These are phyloP conservation scores for Synergus umbraculus DNA, from an alignment of 2,888 invertebrate genomes.

Conservation along the genomic window DNA sequence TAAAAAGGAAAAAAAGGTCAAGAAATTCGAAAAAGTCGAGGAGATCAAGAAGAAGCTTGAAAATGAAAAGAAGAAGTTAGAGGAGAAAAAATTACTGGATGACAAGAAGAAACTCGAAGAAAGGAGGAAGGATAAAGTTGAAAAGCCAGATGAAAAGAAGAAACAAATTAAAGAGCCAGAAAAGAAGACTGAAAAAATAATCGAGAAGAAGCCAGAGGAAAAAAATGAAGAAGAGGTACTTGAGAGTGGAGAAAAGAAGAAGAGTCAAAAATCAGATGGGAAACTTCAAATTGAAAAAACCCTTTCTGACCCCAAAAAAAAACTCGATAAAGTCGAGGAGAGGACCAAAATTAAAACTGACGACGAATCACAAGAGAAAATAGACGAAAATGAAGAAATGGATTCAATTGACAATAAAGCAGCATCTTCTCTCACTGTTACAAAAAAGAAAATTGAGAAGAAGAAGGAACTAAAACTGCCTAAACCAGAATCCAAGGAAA, in stretches of 20 bases:
- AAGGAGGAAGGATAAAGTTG: conserved; percentile 65
- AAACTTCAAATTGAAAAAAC: conserved; percentile 62
- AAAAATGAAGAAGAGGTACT: conserved; percentile 56
- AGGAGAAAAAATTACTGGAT: conserved; percentile 61
- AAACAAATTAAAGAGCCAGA: conserved; percentile 58
- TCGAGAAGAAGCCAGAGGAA: conserved; percentile 65
- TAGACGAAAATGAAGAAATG: conserved; percentile 52
- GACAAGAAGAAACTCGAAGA: conserved; percentile 64
- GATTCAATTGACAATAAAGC: conserved; percentile 53
- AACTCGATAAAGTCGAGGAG: conserved; percentile 55
- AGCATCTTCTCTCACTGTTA: conserved; percentile 51
- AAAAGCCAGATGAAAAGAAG: conserved; percentile 65
- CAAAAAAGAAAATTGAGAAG: conserved; percentile 69
- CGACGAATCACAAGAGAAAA: conserved; percentile 52
- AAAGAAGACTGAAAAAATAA: conserved; percentile 56
- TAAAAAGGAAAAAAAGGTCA: conserved; percentile 68
- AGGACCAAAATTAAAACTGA: conserved; percentile 54
- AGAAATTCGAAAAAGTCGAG: conserved; percentile 66
- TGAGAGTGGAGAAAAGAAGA: conserved; percentile 62
- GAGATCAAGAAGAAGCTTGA: conserved; percentile 63
- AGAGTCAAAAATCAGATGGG: conserved; percentile 63
- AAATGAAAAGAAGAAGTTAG: conserved; percentile 61
- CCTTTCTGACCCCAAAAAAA: conserved; percentile 60
- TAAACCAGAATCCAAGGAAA: conserved; percentile 68
- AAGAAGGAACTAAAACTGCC: conserved; percentile 68